Evolutionary conservation across 2,888 invertebrate genomes (phyloP).

Genomic region (Dusona sp.): DNA sequence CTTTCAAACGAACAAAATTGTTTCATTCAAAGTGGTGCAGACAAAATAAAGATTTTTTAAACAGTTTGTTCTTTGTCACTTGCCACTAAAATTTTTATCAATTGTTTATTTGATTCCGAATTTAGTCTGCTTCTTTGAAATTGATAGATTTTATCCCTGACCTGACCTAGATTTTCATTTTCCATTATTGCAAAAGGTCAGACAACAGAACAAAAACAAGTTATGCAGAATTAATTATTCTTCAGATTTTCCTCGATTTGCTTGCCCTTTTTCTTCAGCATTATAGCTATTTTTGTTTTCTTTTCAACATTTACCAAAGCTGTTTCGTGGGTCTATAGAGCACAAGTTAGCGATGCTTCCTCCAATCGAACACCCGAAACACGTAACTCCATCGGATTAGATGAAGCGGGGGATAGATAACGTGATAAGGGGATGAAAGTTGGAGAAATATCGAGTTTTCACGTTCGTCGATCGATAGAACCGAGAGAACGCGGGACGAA

Average conservation of each 20-base stretch:
- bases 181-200: not conserved
- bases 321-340: slow-evolving; percentile 15
- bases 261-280: not conserved
- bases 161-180: not conserved
- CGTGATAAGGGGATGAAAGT: slow-evolving; percentile 53
- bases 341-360: slow-evolving; percentile 23
- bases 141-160: not conserved
- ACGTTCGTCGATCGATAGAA: slow-evolving; percentile 44
- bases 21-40: too few species aligned
- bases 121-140: too few species aligned
- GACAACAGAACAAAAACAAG: not conserved
- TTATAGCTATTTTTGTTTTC: slow-evolving; percentile 14
- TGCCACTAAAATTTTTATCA: too few species aligned
- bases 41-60: too few species aligned
- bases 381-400: slow-evolving; percentile 53
- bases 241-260: slow-evolving; percentile 1
- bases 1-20: not conserved
- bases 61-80: too few species aligned
- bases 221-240: not conserved
- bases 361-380: slow-evolving; percentile 30
- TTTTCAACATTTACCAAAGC: slow-evolving; percentile 10
- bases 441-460: slow-evolving; percentile 61
- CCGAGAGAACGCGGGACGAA: not conserved
- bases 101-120: too few species aligned
- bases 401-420: slow-evolving; percentile 35